These are phyloP conservation scores for Palythoa grandiflora DNA, from an alignment of 92 coral and sea anemone genomes.

Conservation along the genomic window DNA sequence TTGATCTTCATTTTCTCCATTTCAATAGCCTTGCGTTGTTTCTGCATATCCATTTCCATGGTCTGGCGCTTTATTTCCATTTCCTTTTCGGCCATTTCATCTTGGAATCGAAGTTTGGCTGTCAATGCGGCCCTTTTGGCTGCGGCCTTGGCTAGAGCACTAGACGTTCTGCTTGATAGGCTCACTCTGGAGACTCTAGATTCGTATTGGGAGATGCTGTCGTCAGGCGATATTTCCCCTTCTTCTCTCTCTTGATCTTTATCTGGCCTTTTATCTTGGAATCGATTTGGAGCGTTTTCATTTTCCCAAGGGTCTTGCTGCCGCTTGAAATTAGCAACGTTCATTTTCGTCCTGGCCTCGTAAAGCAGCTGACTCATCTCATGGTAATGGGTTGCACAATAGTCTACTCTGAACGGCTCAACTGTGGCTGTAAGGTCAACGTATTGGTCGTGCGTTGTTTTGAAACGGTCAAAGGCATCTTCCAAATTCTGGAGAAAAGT, in stretches of 20 bases:
- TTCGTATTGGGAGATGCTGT: constrained; percentile 1
- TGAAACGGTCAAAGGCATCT: constrained; percentile 2
- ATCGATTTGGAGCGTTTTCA: constrained; percentile 3
- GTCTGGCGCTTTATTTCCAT: not conserved
- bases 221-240: not conserved
- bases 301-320: constrained; percentile 7
- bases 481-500: not conserved
- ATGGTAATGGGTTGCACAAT: not conserved
- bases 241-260: not conserved
- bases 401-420: not conserved
- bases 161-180: not conserved
- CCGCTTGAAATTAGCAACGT: not conserved
- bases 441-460: constrained; percentile 2
- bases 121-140: not conserved
- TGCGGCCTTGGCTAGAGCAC: not conserved
- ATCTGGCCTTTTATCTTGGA: not conserved
- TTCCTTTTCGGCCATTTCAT: not conserved
- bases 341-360: not conserved
- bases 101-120: constrained; percentile 3
- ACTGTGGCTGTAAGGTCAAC: not conserved
- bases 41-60: constrained; percentile 4
- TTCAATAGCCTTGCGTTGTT: not conserved
- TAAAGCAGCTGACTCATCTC: not conserved
- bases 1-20: constrained; percentile 1
- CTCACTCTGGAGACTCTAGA: constrained; percentile 6